These are phyloP conservation scores for Acleris holmiana DNA, from an alignment of 2,888 invertebrate species.

Conservation along the genomic window DNA sequence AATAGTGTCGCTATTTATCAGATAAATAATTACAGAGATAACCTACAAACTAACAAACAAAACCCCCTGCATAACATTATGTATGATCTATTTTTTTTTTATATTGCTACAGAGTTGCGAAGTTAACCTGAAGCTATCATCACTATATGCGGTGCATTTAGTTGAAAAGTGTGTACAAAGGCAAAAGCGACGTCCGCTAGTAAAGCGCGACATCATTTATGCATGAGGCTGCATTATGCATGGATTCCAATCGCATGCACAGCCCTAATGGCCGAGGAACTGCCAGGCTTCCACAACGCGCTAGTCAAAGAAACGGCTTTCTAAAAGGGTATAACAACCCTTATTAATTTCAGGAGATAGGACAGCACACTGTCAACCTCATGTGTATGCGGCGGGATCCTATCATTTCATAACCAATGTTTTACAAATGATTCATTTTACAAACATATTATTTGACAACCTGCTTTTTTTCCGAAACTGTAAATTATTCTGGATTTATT, in stretches of 20 bases:
- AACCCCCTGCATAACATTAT: no score
- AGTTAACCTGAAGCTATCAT: slow-evolving; percentile 26
- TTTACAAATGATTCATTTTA: no score
- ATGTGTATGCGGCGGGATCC: background rate
- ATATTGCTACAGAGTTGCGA: slow-evolving; percentile 18
- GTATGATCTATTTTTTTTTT: background rate
- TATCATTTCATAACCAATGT: no score
- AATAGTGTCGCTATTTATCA: no score
- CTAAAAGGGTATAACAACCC: slow-evolving; percentile 28
- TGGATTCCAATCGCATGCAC: slow-evolving; percentile 66
- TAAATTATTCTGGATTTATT: no score
- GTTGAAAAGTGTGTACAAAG: slow-evolving; percentile 56
- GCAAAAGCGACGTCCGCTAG: slow-evolving; percentile 60
- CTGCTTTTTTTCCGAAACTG: no score
- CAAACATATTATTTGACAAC: no score
- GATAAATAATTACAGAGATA: no score
- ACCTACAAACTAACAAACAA: no score
- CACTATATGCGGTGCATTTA: slow-evolving; percentile 14
- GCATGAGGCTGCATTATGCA: slow-evolving; percentile 76
- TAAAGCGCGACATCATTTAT: slow-evolving; percentile 71
- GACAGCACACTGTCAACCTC: background rate
- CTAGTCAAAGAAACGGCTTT: slow-evolving; percentile 20
- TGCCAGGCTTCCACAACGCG: slow-evolving; percentile 14
- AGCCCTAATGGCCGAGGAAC: slow-evolving; percentile 59
- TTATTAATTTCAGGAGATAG: slow-evolving; percentile 23